Evolutionary conservation across 2,888 invertebrate species (phyloP).

Genomic region (Ferrisia virgata): DNA sequence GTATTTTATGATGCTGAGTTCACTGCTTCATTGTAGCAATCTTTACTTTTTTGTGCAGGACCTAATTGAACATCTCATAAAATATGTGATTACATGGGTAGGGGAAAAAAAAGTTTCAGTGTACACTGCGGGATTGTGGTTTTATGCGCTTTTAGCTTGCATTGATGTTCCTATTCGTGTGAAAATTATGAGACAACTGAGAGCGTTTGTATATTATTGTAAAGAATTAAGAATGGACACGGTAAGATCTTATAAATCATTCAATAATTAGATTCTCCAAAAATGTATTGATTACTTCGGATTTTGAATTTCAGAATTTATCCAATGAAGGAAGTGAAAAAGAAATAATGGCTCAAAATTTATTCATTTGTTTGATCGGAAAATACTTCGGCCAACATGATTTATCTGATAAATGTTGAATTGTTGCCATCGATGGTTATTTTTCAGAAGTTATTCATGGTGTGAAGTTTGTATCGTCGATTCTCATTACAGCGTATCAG

Average conservation of each 20-base stretch:
- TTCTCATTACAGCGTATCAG: no score
- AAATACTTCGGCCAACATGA: conserved; percentile 35
- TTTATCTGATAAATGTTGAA: background rate
- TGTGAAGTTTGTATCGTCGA: no score
- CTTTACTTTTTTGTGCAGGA: background rate
- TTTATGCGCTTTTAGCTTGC: conserved; percentile 32
- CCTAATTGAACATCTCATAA: conserved; percentile 24
- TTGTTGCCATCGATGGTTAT: background rate
- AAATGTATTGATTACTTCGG: no score
- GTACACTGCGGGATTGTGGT: conserved; percentile 11
- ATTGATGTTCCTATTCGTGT: conserved; percentile 31
- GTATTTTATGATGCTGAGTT: background rate
- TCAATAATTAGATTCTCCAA: no score
- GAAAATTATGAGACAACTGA: background rate
- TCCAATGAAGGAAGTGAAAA: background rate
- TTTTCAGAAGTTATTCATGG: no score
- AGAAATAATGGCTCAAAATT: conserved; percentile 28
- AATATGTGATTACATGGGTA: background rate
- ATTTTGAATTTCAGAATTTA: conserved; percentile 33
- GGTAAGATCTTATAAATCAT: background rate
- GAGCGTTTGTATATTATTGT: background rate
- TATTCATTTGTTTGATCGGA: conserved; percentile 34
- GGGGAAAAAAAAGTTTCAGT: conserved; percentile 18
- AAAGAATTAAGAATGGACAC: background rate
- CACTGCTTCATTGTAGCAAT: no score